These are phyloP conservation scores for Parnassius glacialis DNA, from an alignment of 2,888 invertebrate genomes.

Conservation along the genomic window DNA sequence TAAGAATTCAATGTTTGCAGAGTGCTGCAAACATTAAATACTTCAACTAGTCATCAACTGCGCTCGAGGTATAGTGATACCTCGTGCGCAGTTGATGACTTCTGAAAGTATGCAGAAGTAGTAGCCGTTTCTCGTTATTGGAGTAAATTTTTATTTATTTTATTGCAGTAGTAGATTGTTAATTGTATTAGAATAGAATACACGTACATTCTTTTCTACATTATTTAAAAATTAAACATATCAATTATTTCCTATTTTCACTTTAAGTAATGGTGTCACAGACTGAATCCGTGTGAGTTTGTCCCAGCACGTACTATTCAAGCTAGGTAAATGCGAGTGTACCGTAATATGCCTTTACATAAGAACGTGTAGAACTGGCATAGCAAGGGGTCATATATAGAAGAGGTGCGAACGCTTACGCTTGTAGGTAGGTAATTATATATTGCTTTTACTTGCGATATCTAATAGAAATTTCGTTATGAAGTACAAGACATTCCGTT, in stretches of 20 bases:
- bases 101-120: no score
- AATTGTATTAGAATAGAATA: no score
- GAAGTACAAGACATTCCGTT: constrained; percentile 4
- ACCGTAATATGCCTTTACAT: constrained; percentile 16
- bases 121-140: no score
- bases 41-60: no score
- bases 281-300: constrained; percentile 3
- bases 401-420: constrained; percentile 6
- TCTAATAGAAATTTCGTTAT: constrained; percentile 4
- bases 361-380: constrained; percentile 13
- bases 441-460: not conserved
- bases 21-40: no score
- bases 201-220: no score
- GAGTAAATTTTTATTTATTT: no score
- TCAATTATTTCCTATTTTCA: constrained; percentile 13
- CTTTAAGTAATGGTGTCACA: not conserved
- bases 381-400: constrained; percentile 4
- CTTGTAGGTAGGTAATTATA: constrained; percentile 5
- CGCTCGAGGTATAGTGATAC: no score
- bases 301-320: not conserved
- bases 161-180: no score
- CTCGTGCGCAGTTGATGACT: no score
- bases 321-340: constrained; percentile 4
- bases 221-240: not conserved
- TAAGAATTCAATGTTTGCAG: no score